Base-by-base conservation (phyloP, 2,797 vertebrate genomes). In the Phataginus tetradactyla region DNA sequence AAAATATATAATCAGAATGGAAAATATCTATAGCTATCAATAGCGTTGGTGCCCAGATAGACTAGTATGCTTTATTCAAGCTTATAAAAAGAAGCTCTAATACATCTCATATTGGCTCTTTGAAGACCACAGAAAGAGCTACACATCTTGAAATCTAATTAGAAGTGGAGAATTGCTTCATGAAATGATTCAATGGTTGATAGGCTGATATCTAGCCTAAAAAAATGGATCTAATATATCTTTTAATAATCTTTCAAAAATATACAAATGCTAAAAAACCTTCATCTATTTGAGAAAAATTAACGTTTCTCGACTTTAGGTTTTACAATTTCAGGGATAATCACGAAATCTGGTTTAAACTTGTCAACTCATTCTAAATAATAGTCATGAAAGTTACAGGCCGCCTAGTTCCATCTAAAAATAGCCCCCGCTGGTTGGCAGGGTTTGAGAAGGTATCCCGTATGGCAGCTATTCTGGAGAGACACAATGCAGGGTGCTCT, bases 301-400 rank as follows among this genome's bases (percentile, higher is more conserved):
- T 42, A 93, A 93, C 34, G 81, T 94, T 86, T 29, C 69, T 80
- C 15, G 68, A 53, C 66, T 59, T 88, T 29, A 95, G 51, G 66
- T 77, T 84, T 21, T 95, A 90, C 32, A 83, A 71, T 51, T 61
- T 37, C 75, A 88, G 59, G 17, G 49, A 90, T 86, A 69, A 49
- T 91, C 63, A 74, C 84, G 88, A 97, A 96, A 55, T 87, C 68
- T 90, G 80, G 66, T 88, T 91, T 96, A 75, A 96, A 90, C 79
- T 95, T 94, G 87, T 63, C 94, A 94, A 87, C 49, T 94, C 95
- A 94, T 71, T 97, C 85, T 89, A 93, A 90, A 64, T 83, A 93
- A 91, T 8, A 92, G 84, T 90, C 84, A 96, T 42, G 29, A 69
- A 94, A 95, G 96, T 86, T 92, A 90, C 0, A 96, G 20, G 57